phyloP scores from a whole-genome alignment of 2,113 vertebrate species.

The Amazona vittata region DNA sequence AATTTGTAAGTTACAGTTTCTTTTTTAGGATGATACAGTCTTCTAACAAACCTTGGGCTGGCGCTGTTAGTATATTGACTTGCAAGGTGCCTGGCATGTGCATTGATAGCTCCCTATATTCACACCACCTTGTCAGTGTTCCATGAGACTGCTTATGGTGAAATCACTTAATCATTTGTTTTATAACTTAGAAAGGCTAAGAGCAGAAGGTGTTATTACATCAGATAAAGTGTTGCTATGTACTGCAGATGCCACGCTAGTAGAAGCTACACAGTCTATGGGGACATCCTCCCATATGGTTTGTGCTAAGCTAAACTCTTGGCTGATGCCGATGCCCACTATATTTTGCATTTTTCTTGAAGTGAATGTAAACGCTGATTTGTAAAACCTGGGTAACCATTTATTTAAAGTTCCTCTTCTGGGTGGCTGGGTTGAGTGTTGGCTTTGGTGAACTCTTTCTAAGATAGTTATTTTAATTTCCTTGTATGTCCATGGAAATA shows the following conservation, averaged over 20 bases:
- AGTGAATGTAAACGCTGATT: neutral
- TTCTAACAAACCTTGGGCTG: neutral
- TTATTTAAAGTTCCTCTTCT: constrained; percentile 11
- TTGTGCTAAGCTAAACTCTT: constrained; percentile 34
- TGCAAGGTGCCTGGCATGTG: neutral
- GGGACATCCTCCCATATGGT: constrained; percentile 59
- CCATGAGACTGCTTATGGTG: neutral
- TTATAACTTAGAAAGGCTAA: constrained; percentile 37
- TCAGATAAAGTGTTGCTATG: constrained; percentile 53
- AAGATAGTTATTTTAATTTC: neutral
- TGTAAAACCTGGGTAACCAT: constrained; percentile 22
- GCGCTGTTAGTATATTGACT: neutral
- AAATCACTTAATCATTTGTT: constrained; percentile 44
- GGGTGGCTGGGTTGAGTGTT: neutral
- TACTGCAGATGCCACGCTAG: constrained; percentile 44
- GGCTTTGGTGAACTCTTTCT: neutral
- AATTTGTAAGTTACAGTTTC: neutral
- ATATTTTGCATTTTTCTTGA: neutral
- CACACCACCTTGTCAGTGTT: neutral
- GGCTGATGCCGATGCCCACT: constrained; percentile 28
- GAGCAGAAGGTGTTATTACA: constrained; percentile 59
- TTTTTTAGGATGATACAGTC: neutral
- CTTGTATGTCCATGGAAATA: neutral
- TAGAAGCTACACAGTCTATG: constrained; percentile 13
- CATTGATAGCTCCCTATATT: neutral